phyloP scores from a whole-genome alignment of 53 echinoderm and acorn worm species.

The Crossaster papposus region DNA sequence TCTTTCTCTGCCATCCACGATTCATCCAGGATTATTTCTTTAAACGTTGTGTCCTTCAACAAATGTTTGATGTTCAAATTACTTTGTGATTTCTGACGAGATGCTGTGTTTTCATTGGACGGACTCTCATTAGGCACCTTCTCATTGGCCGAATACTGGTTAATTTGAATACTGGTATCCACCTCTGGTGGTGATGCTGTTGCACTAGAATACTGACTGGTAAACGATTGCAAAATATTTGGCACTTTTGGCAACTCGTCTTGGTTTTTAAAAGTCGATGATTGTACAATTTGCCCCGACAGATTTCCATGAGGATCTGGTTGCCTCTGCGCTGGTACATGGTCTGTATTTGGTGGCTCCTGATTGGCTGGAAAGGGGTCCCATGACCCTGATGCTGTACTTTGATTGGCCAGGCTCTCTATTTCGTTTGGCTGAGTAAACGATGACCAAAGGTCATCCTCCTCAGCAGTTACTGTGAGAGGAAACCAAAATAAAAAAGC shows the following conservation, averaged over 20 bases:
- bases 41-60: constrained; percentile 28
- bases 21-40: constrained; percentile 40
- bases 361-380: constrained; percentile 40
- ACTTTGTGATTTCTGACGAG: not conserved
- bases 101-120: constrained; percentile 11
- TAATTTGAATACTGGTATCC: not conserved
- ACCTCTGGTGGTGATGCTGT: constrained; percentile 13
- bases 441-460: constrained; percentile 95
- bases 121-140: constrained; percentile 17
- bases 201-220: constrained; percentile 37
- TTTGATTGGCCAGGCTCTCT: constrained; percentile 15
- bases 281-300: not conserved
- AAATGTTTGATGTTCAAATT: constrained; percentile 32
- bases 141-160: constrained; percentile 17
- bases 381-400: constrained; percentile 21
- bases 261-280: not conserved
- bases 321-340: not conserved
- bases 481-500: constrained; percentile 6
- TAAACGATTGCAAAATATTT: constrained; percentile 6
- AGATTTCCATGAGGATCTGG: not conserved
- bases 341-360: constrained; percentile 1
- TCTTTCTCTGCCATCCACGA: constrained; percentile 37
- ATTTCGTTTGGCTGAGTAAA: constrained; percentile 3
- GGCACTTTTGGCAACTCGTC: constrained; percentile 1
- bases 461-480: constrained; percentile 82